Evolutionary conservation across 1,140 invertebrate species (phyloP), one percentile per base, ranked within the genome.

Genomic region (Lerema accius): DNA sequence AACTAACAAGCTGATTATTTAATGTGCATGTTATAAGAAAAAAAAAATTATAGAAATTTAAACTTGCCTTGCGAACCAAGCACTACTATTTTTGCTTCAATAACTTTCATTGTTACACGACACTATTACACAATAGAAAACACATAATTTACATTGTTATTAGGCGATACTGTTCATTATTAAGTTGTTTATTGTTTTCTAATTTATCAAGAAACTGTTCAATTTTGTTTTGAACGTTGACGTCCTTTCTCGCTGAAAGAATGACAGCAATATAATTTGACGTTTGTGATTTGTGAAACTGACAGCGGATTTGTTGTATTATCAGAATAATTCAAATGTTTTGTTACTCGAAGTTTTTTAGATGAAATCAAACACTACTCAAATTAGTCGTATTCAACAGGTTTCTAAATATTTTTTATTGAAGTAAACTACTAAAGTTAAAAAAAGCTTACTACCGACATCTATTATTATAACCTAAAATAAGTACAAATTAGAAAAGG

Each of bases 21-120:
- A 65, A 53, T 32, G 48, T 7, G 11, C 26, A n/a, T n/a, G n/a
- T n/a, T n/a, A n/a, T n/a, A n/a, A 39, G 11, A 15, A 46, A 15
- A 9, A 43, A 53, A 39, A 39, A n/a, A 69, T 45, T 65, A 46
- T 61, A 10, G 39, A 51, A 61, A 48, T 42, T 49, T 66, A 62
- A 17, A 73, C 83, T 92, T 92, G 96, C 96, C 95, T 94, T 96
- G 95, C 40, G 95, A 93, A 35, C 96, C 95, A 35, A 97, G 87
- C 63, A 96, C 94, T 53, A 97, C 96, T 59, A 97, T 94, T 93
- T 97, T 96, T 63, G 94, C 95, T 87, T 96, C 94, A 62, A 97
- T 91, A 50, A 93, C 93, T 80, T 94, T 94, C 95, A 95, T 94
- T 81, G 14, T 78, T 86, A 14, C 48, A 50, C 49, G 67, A 61